A percentile compares a stretch with the other conserved stretches of the same genome.
These are phyloP conservation scores for Pseudomyrmex gracilis DNA, from an alignment of 1,140 invertebrate genomes.

Conservation along the genomic window DNA sequence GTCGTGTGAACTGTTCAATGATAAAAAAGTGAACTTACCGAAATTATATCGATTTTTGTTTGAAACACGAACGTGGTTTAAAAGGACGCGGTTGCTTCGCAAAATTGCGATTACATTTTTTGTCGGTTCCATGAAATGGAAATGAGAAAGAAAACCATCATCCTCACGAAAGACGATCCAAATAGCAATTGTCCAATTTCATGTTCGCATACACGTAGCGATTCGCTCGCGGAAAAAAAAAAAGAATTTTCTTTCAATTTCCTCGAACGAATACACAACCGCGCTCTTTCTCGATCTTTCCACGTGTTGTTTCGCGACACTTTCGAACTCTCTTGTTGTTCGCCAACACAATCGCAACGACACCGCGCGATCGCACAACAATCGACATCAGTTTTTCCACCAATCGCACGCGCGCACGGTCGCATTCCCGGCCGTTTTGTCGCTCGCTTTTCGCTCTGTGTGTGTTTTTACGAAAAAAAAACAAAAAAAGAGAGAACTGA, in stretches of 20 bases:
- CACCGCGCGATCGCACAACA: background rate
- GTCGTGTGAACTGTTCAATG: background rate
- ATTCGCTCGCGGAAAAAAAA: constrained; percentile 26
- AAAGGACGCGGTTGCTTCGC: constrained; percentile 39
- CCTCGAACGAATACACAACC: constrained; percentile 6
- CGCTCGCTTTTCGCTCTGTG: background rate
- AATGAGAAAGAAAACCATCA: constrained; percentile 11
- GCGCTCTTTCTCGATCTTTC: constrained; percentile 45
- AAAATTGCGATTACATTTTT: constrained; percentile 27
- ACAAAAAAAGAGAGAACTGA: background rate
- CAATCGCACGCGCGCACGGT: constrained; percentile 23
- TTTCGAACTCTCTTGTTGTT: constrained; percentile 22
- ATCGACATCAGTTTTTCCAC: background rate
- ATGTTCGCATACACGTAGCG: constrained; percentile 9
- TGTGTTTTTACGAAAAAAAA: constrained; percentile 51
- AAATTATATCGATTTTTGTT: constrained; percentile 48
- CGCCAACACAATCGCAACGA: background rate
- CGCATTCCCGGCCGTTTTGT: constrained; percentile 3
- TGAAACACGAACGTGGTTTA: constrained; percentile 13
- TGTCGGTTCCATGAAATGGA: background rate
- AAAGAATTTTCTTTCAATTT: constrained; percentile 45
- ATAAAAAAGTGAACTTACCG: constrained; percentile 13
- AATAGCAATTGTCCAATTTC: constrained; percentile 52
- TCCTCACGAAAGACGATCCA: background rate
- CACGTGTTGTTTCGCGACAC: background rate